Evolutionary conservation across 2,797 vertebrate genomes (phyloP).

Genomic region (Intellagama lesueurii): DNA sequence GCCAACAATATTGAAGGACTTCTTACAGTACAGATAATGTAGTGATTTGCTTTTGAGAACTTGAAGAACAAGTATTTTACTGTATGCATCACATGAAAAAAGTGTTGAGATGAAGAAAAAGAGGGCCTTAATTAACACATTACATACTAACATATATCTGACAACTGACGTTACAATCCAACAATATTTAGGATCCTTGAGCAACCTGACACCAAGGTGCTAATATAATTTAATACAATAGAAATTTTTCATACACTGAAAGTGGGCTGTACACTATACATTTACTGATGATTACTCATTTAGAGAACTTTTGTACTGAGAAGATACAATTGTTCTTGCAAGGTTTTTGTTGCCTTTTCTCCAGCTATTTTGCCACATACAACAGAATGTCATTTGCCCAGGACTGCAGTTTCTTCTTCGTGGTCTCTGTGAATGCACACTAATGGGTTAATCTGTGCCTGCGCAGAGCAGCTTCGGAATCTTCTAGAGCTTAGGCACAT

Average conservation of each 20-base stretch:
- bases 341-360: neutral
- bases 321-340: conserved; percentile 18
- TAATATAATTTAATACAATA: conserved; percentile 48
- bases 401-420: neutral
- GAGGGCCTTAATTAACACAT: conserved; percentile 8
- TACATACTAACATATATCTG: conserved; percentile 40
- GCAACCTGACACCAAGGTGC: conserved; percentile 56
- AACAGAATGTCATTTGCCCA: neutral
- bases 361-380: neutral
- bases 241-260: conserved; percentile 35
- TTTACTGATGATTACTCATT: conserved; percentile 49
- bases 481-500: no score
- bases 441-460: no score
- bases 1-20: conserved; percentile 87
- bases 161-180: conserved; percentile 25
- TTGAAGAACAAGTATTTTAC: conserved; percentile 47
- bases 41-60: conserved; percentile 44
- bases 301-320: conserved; percentile 25
- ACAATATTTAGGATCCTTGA: conserved; percentile 56
- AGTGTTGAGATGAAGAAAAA: conserved; percentile 48
- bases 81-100: conserved; percentile 51
- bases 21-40: conserved; percentile 89
- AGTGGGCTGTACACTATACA: neutral
- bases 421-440: no score
- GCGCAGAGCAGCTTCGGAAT: no score